phyloP scores from a whole-genome alignment of 2,888 invertebrate genomes.

The Tiphia femorata region DNA sequence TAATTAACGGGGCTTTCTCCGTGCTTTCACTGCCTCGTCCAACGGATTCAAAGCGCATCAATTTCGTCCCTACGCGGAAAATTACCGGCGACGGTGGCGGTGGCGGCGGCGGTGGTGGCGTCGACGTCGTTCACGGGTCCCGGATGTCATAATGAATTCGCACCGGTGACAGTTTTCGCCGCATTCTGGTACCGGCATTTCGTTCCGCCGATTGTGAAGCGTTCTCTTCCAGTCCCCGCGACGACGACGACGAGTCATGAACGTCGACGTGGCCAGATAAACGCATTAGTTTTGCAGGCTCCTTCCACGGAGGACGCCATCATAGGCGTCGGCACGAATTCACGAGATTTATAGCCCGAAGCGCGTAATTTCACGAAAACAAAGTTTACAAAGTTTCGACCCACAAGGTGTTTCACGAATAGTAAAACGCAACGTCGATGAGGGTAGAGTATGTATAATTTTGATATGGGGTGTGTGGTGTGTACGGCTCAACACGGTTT shows the following conservation, averaged over 20 bases:
- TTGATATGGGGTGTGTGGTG: no score
- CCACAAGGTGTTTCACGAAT: no score
- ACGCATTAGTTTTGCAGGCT: not conserved
- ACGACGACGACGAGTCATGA: no score
- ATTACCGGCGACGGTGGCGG: no score
- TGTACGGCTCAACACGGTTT: no score
- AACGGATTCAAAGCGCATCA: conserved; percentile 42
- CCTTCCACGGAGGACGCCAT: not conserved
- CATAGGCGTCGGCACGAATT: no score
- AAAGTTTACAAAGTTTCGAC: no score
- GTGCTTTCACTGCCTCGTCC: conserved; percentile 22
- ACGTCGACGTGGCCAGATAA: not conserved
- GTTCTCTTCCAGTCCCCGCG: no score
- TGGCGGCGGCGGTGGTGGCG: conserved; percentile 1
- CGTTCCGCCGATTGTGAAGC: conserved; percentile 14
- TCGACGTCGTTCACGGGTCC: conserved; percentile 20
- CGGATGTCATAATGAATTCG: conserved; percentile 37
- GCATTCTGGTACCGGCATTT: conserved; percentile 33
- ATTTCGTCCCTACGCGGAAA: conserved; percentile 31
- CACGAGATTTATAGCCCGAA: no score
- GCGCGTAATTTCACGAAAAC: no score
- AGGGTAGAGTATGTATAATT: no score
- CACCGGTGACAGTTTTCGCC: conserved; percentile 36
- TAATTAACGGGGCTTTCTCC: conserved; percentile 38
- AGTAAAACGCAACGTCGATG: no score